Evolutionary conservation across 2,113 vertebrate species (phyloP), one percentile per base, ranked within the genome.

Genomic region (Callospermophilus lateralis): DNA sequence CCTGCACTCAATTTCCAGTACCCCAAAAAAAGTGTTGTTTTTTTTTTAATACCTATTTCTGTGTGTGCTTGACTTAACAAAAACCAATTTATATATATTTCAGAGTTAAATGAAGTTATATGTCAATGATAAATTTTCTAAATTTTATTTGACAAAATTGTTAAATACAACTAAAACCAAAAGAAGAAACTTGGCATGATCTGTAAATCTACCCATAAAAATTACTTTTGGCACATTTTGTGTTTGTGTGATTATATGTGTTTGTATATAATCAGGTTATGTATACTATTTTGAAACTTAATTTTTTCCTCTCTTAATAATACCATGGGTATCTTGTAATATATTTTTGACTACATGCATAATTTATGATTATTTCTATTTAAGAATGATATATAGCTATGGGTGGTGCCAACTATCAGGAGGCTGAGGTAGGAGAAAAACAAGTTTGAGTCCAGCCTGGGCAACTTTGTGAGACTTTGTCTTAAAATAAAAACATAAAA

Each of bases 141-240:
- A 42, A 32, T 68, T 79, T 94, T 68, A 63, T 76, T 94, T 63
- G 61, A 53, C 34, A 89, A 84, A 93, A n/a, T 80, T 79, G 65
- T 85, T 94, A 65, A 72, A 51, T 76, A 86, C 61, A 48, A 32
- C 19, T 91, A 76, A 79, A 51, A 9, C 53, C 28, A 48, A 96
- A 80, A 83, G 42, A 94, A 89, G 37, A 73, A 42, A 74, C 42
- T 65, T 96, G 30, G 81, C 72, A 86, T 96, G 72, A 78, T 89
- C 58, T 87, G 24, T 79, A 79, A 68, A 77, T 34, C 9, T 83
- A 19, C 8, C 28, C 58, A 17, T 78, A 74, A 95, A 53, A 93
- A 3, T 84, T 67, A 24, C 24, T 74, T 95, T 84, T 83, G 34
- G 13, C 22, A 32, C 61, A 32, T 63, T 85, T 3, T 26, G 4